These are phyloP conservation scores for Ambastaia sidthimunki DNA, from an alignment of 2,797 vertebrate species.

Conservation along the genomic window DNA sequence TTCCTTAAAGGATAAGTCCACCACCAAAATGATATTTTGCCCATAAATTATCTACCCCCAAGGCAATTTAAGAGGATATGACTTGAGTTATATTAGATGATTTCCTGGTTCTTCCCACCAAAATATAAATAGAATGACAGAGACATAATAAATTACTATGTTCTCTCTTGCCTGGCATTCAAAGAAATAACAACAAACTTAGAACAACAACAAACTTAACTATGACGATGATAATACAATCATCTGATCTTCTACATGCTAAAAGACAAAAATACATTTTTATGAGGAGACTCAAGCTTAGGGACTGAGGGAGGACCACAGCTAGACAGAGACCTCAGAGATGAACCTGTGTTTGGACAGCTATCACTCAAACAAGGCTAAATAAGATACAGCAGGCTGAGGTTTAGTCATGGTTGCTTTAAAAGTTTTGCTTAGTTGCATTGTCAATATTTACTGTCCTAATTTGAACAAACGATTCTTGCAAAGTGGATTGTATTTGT, in stretches of 20 bases:
- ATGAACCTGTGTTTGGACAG: conserved; percentile 38
- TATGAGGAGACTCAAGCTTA: conserved; percentile 40
- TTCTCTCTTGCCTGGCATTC: not conserved
- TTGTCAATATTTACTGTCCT: not conserved
- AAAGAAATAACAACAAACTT: conserved; percentile 18
- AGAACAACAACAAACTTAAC: conserved; percentile 12
- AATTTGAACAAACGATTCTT: not conserved
- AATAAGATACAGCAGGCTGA: conserved; percentile 5
- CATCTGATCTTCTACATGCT: not conserved
- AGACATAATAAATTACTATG: conserved; percentile 7
- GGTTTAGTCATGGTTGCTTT: conserved; percentile 2
- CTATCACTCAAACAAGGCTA: conserved; percentile 12
- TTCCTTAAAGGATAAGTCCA: too few relatives aligned
- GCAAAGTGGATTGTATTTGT: not conserved
- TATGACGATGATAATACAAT: not conserved
- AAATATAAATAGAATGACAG: not conserved
- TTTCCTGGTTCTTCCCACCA: too few relatives aligned
- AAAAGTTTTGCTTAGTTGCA: not conserved
- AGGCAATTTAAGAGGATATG: too few relatives aligned
- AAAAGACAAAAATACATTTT: conserved; percentile 40
- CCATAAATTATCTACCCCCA: too few relatives aligned
- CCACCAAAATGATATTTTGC: too few relatives aligned
- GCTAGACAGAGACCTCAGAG: conserved; percentile 26
- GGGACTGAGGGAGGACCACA: conserved; percentile 25
- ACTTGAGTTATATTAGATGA: too few relatives aligned